Evolutionary conservation across 2,113 vertebrate species (phyloP).

Genomic region (Podilymbus podiceps): DNA sequence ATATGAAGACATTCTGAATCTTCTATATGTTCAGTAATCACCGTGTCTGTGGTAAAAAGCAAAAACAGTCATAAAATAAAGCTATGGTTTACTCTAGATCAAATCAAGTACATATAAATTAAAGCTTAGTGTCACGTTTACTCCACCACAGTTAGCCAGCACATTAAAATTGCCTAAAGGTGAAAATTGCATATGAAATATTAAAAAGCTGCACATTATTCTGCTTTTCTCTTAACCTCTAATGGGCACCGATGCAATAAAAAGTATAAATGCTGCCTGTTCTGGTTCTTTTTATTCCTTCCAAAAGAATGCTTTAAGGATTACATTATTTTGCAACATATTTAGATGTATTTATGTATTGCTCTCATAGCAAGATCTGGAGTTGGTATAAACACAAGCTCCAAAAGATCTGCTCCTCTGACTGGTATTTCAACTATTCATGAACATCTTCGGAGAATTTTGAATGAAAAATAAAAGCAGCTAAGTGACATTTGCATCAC

Average conservation of each 20-base stretch:
- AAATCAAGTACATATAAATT: neutral
- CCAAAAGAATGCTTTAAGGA: neutral
- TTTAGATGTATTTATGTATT: neutral
- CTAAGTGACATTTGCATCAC: neutral
- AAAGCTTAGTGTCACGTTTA: neutral
- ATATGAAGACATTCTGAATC: neutral
- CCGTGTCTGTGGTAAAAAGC: neutral
- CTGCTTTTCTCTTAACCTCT: neutral
- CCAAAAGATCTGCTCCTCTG: neutral
- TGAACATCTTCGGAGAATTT: neutral
- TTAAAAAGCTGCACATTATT: neutral
- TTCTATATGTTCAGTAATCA: neutral
- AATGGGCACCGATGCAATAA: neutral
- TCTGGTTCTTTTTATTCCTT: neutral
- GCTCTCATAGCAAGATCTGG: neutral
- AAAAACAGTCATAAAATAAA: neutral
- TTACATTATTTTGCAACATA: neutral
- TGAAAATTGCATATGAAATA: neutral
- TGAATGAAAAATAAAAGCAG: neutral
- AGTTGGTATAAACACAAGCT: neutral
- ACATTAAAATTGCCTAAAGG: neutral
- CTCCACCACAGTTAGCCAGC: neutral
- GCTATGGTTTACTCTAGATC: neutral
- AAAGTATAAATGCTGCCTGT: neutral
- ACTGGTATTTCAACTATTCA: neutral